A percentile compares a stretch with the other conserved stretches of the same genome.
These are phyloP conservation scores for Pterostichus madidus DNA, from an alignment of 2,888 invertebrate species.

Conservation along the genomic window DNA sequence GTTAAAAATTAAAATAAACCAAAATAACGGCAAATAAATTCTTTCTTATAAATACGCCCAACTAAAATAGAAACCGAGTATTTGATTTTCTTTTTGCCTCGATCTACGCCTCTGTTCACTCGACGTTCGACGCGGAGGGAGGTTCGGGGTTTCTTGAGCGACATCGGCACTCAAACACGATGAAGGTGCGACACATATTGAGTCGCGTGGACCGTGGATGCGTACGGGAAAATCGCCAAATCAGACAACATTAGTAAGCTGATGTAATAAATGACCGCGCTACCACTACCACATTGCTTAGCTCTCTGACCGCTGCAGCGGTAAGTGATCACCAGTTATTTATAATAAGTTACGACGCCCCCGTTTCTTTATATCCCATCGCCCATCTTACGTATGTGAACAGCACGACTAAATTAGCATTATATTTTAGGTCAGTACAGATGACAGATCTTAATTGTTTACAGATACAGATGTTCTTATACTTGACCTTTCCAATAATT, in stretches of 20 bases:
- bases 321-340: constrained; percentile 58
- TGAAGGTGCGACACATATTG: constrained; percentile 64
- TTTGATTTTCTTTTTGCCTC: too few species aligned
- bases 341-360: constrained; percentile 50
- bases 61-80: too few species aligned
- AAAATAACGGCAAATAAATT: too few species aligned
- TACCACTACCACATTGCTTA: neutral
- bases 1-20: too few species aligned
- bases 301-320: neutral
- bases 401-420: constrained; percentile 17
- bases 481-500: too few species aligned
- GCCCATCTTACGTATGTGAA: neutral
- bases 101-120: too few species aligned
- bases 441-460: constrained; percentile 13
- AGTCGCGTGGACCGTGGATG: constrained; percentile 21
- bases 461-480: too few species aligned
- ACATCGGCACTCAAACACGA: constrained; percentile 27
- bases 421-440: constrained; percentile 4
- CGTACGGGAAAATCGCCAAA: constrained; percentile 51
- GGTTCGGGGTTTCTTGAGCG: neutral
- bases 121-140: neutral
- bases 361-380: neutral
- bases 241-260: constrained; percentile 62
- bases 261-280: constrained; percentile 43
- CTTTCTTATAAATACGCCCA: too few species aligned